Percentiles rank a stretch among this genome's conserved stretches.
These are phyloP conservation scores for Pomacea maculata DNA, from an alignment of 1,140 invertebrate genomes.

Conservation along the genomic window DNA sequence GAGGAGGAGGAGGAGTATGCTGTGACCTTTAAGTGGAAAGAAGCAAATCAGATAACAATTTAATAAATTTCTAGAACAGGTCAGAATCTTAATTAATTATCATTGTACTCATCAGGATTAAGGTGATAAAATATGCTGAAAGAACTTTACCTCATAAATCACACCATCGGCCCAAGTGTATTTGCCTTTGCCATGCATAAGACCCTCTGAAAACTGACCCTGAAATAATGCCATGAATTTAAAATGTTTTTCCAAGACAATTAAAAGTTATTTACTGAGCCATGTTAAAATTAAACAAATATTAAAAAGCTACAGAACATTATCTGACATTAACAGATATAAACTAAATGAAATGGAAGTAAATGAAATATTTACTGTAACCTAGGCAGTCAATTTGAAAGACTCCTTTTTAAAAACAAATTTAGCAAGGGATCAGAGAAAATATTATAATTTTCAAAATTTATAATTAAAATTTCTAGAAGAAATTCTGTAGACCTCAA, in stretches of 20 bases:
- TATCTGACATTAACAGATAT: not conserved
- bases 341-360: not conserved
- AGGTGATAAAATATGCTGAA: no score
- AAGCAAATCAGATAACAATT: no score
- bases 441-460: not conserved
- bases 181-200: slow-evolving; percentile 64
- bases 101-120: no score
- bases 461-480: not conserved
- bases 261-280: not conserved
- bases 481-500: not conserved
- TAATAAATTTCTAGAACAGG: no score
- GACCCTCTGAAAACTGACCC: slow-evolving; percentile 61
- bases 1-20: no score
- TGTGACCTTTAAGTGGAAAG: no score
- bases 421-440: not conserved
- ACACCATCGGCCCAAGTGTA: slow-evolving; percentile 63
- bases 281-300: not conserved
- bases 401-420: not conserved
- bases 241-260: not conserved
- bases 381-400: not conserved
- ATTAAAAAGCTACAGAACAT: no score
- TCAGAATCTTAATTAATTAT: no score
- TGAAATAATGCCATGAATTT: slow-evolving; percentile 30
- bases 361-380: not conserved
- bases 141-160: slow-evolving; percentile 54